Conservation (phyloP, 2,113 vertebrate species). For the Pedetes capensis region DNA sequence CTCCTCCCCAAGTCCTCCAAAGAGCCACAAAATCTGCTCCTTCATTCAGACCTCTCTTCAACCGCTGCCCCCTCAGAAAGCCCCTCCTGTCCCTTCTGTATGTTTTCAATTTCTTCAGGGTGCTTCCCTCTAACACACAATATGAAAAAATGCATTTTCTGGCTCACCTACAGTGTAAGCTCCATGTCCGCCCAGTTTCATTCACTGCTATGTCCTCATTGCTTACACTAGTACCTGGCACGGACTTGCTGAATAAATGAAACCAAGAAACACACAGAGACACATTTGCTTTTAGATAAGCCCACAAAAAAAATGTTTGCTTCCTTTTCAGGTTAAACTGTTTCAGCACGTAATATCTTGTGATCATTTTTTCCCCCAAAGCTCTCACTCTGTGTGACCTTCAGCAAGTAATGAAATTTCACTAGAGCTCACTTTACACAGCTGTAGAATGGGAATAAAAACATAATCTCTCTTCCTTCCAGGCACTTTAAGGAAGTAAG, state of each 20-base stretch:
- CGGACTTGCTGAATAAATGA: slow-evolving; percentile 50
- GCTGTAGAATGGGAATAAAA: slow-evolving; percentile 36
- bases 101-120: neutral
- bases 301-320: neutral
- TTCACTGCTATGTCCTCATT: neutral
- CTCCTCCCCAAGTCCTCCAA: neutral
- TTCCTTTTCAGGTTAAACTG: slow-evolving; percentile 49
- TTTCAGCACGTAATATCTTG: neutral
- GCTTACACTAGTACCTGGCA: neutral
- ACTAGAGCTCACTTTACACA: neutral
- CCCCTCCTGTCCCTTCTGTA: neutral
- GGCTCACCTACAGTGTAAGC: neutral
- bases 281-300: slow-evolving; percentile 45
- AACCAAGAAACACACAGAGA: neutral
- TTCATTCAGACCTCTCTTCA: neutral
- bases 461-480: neutral
- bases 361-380: neutral
- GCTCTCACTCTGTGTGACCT: slow-evolving; percentile 54
- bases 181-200: neutral
- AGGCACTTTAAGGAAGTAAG: neutral
- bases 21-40: too few species aligned
- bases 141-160: neutral
- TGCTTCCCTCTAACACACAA: neutral
- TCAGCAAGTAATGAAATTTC: neutral
- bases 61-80: neutral